Evolutionary conservation across 1,140 invertebrate genomes (phyloP), one percentile per base, ranked within the genome.

Genomic region (Ceratosolen fusciceps): DNA sequence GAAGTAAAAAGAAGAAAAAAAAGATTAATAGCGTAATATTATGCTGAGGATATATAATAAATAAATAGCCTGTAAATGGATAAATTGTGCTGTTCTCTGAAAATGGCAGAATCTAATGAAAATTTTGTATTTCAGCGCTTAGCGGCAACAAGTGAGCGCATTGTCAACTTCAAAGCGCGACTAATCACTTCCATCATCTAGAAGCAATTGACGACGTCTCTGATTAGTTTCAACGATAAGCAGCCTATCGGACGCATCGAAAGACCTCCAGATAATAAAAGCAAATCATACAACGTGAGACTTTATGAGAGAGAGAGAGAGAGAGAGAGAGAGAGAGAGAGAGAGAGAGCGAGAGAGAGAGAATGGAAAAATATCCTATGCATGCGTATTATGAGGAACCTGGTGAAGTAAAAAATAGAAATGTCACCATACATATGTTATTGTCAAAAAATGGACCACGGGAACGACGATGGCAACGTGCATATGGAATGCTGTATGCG

Each of bases 131-230:
- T 92, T 10, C 90, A 95, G 92, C 94, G 95, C 85, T 92, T 96
- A 85, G 95, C 95, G 60, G 95, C 95, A 86, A 96, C 95, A 83
- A 96, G 95, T 88, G 95, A 96, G 89, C 93, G 95, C 88, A 94
- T 96, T 91, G 95, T 96, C 84, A 96, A 96, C 93, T 96, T 96
- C 93, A 96, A 96, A 91, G 95, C 95, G 85, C 93, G 95, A 92
- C 92, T 96, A 82, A 95, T 96, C 89, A 96, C 95, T 86, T 95
- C 95, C 78, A 94, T 96, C 88, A 96, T 96, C 88, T 96, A 96
- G 81, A 83, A 77, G 39, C 62, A 29, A 29, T 5, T 60, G 9
- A 10, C 49, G 1, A 24, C 8, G 4, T 31, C 72, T 54, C 39
- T 29, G 12, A 47, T 24, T 26, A 70, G n/a, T 70, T 70, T 70